Evolutionary conservation across 2,113 vertebrate species (phyloP).

Genomic region (Garra rufa): DNA sequence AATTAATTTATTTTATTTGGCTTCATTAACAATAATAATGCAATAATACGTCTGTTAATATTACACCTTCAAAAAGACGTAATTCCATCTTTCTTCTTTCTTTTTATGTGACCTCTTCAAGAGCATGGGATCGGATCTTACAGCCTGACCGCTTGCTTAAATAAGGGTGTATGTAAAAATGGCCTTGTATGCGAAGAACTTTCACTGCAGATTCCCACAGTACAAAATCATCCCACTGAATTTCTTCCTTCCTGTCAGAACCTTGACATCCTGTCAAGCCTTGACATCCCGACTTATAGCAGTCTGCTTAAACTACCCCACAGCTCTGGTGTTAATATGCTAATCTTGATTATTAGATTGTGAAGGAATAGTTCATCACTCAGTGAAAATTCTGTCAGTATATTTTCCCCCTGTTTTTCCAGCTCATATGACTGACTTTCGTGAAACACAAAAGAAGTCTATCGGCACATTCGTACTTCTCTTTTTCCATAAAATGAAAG

Average conservation of each 20-base stretch:
- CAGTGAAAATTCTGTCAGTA: no score
- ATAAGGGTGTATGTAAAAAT: constrained; percentile 66
- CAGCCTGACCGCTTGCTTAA: constrained; percentile 62
- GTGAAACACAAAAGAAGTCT: neutral
- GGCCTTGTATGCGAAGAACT: constrained; percentile 66
- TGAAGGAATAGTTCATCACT: neutral
- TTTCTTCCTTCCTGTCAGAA: constrained; percentile 27
- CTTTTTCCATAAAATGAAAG: neutral
- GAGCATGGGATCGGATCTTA: constrained; percentile 62
- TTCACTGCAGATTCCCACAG: constrained; percentile 70
- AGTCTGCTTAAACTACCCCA: neutral
- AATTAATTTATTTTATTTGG: neutral
- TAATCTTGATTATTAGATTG: neutral
- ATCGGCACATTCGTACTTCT: neutral
- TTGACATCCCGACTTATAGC: constrained; percentile 10
- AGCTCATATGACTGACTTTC: neutral
- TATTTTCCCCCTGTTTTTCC: neutral
- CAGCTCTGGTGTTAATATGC: neutral
- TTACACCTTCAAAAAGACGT: neutral
- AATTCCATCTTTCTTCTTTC: constrained; percentile 14
- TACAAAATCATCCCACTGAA: constrained; percentile 40
- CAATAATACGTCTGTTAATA: neutral
- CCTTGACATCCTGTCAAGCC: constrained; percentile 21
- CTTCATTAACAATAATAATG: neutral
- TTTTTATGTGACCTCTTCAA: constrained; percentile 46